phyloP scores from a whole-genome alignment of 2,797 vertebrate species.

The Capromys pilorides region DNA sequence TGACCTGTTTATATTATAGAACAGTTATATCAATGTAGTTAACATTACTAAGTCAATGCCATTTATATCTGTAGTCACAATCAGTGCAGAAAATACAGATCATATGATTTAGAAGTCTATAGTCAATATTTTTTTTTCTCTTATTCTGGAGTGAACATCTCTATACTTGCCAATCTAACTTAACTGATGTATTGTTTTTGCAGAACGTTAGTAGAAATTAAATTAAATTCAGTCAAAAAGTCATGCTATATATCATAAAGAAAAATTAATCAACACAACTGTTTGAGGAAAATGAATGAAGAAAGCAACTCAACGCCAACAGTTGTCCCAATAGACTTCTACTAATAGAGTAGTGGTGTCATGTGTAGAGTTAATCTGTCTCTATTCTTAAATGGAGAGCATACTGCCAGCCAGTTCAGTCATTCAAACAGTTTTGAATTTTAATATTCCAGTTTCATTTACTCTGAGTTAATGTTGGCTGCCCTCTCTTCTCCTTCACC shows the following conservation, averaged over 20 bases:
- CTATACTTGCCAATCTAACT: slow-evolving; percentile 49
- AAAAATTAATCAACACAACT: slow-evolving; percentile 59
- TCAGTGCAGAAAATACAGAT: neutral
- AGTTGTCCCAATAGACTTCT: slow-evolving; percentile 11
- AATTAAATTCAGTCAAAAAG: slow-evolving; percentile 61
- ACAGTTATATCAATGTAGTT: neutral
- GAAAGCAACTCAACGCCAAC: slow-evolving; percentile 62
- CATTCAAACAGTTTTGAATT: slow-evolving; percentile 69
- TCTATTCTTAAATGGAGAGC: slow-evolving; percentile 32
- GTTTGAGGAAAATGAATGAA: slow-evolving; percentile 66
- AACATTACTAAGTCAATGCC: neutral
- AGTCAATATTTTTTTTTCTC: neutral
- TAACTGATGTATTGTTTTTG: slow-evolving; percentile 61
- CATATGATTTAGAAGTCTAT: neutral
- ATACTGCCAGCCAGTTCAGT: slow-evolving; percentile 54
- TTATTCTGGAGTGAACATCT: slow-evolving; percentile 41
- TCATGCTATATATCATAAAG: slow-evolving; percentile 57
- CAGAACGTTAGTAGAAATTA: slow-evolving; percentile 63
- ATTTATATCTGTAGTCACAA: neutral
- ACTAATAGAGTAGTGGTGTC: slow-evolving; percentile 23
- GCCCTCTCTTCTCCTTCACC: slow-evolving; percentile 64
- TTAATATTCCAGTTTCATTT: slow-evolving; percentile 74
- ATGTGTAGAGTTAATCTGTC: slow-evolving; percentile 62
- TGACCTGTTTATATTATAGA: neutral
- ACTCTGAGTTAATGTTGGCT: slow-evolving; percentile 69